A percentile compares a stretch with the other conserved stretches of the same genome.
These are phyloP conservation scores for Aleiodes sp. DNA, from an alignment of 1,140 invertebrate genomes.

Conservation along the genomic window DNA sequence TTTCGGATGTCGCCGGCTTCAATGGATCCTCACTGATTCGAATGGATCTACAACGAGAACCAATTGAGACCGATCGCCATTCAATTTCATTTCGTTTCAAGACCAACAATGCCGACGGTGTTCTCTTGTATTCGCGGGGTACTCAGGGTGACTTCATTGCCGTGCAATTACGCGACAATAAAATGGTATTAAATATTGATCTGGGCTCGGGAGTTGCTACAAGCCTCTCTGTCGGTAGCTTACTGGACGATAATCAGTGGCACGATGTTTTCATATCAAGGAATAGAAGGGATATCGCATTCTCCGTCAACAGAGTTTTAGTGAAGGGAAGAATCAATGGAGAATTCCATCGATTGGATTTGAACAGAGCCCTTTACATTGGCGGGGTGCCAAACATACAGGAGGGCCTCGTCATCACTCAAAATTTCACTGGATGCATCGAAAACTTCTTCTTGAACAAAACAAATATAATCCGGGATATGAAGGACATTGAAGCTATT, in stretches of 20 bases:
- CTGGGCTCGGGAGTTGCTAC: conserved; percentile 83
- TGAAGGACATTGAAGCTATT: conserved; percentile 75
- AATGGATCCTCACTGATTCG: conserved; percentile 82
- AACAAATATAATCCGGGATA: conserved; percentile 85
- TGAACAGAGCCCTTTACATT: conserved; percentile 88
- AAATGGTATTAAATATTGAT: conserved; percentile 89
- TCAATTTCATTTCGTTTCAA: conserved; percentile 92
- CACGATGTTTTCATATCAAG: conserved; percentile 93
- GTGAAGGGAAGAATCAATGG: conserved; percentile 85
- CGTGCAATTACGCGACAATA: conserved; percentile 89
- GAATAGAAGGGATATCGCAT: conserved; percentile 81
- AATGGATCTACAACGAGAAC: conserved; percentile 79
- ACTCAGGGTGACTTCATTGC: conserved; percentile 95
- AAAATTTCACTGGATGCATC: conserved; percentile 96
- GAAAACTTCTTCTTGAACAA: conserved; percentile 95
- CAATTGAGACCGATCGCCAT: conserved; percentile 83
- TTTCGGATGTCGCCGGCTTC: conserved; percentile 84
- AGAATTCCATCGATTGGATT: conserved; percentile 89
- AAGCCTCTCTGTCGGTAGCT: conserved; percentile 88
- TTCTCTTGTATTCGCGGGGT: conserved; percentile 90
- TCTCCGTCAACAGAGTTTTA: conserved; percentile 93
- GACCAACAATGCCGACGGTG: conserved; percentile 88
- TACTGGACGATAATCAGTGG: conserved; percentile 97
- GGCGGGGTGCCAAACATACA: conserved; percentile 89
- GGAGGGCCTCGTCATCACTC: conserved; percentile 82